phyloP scores from a whole-genome alignment of 2,113 vertebrate species.

The Neotragus moschatus region DNA sequence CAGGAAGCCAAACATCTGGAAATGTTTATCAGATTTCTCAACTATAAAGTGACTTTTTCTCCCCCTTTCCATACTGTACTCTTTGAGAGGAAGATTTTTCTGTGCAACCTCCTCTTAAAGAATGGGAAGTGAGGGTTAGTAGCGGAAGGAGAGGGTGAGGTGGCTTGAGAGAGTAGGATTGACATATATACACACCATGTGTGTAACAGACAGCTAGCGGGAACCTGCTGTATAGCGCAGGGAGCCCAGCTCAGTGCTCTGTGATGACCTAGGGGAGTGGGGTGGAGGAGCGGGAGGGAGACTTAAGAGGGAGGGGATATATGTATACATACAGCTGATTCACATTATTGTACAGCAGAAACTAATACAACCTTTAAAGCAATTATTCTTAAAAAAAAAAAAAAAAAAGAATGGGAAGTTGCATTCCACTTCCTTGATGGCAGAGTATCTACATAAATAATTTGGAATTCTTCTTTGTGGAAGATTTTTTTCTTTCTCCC shows the following conservation, averaged over 20 bases:
- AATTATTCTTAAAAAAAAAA: not conserved
- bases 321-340: not conserved
- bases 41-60: not conserved
- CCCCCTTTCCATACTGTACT: not conserved
- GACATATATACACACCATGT: not conserved
- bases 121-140: not conserved
- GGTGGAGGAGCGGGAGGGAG: not conserved
- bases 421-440: not conserved
- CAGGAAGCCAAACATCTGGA: not conserved
- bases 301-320: not conserved
- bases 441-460: not conserved
- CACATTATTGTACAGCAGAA: not conserved
- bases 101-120: not conserved
- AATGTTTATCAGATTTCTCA: not conserved
- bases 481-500: not conserved
- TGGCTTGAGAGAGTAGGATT: not conserved
- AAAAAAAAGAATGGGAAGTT: not conserved
- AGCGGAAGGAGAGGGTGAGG: not conserved
- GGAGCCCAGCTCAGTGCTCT: not conserved
- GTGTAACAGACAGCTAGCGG: not conserved
- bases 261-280: not conserved
- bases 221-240: not conserved
- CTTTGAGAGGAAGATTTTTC: not conserved
- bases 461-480: not conserved
- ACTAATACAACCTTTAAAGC: not conserved